Evolutionary conservation across 1,140 invertebrate species (phyloP).

Genomic region (Galendromus occidentalis): DNA sequence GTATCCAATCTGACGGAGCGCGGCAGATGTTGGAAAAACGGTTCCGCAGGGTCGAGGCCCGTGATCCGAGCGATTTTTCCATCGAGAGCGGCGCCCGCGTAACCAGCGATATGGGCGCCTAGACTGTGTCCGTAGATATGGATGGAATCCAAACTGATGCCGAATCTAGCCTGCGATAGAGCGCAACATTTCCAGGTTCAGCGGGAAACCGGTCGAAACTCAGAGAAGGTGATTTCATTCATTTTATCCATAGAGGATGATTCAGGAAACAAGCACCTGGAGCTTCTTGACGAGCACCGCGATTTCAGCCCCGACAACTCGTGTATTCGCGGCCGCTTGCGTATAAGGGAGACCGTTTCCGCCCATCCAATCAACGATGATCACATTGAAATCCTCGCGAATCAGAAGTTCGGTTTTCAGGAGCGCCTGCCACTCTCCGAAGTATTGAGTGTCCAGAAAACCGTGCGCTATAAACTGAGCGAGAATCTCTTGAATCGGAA

Average conservation of each 20-base stretch:
- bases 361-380: slow-evolving; percentile 27
- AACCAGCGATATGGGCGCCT: slow-evolving; percentile 62
- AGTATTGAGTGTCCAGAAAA: background rate
- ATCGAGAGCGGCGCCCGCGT: slow-evolving; percentile 48
- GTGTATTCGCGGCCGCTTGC: slow-evolving; percentile 27
- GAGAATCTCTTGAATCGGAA: no score
- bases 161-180: no score
- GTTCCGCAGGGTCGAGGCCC: slow-evolving; percentile 61
- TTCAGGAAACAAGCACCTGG: no score
- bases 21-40: slow-evolving; percentile 69
- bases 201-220: no score
- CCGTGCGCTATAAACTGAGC: background rate
- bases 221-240: no score
- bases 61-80: slow-evolving; percentile 14
- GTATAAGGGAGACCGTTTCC: slow-evolving; percentile 26
- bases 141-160: background rate
- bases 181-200: no score
- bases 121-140: slow-evolving; percentile 47
- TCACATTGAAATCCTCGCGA: slow-evolving; percentile 24
- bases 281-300: slow-evolving; percentile 22
- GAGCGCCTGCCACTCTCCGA: background rate
- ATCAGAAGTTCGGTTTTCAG: slow-evolving; percentile 11
- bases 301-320: slow-evolving; percentile 26
- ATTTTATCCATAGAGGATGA: no score
- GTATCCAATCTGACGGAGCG: slow-evolving; percentile 51